Evolutionary conservation across 2,113 vertebrate species (phyloP), one percentile per base, ranked within the genome.

Genomic region (Paralichthys olivaceus): DNA sequence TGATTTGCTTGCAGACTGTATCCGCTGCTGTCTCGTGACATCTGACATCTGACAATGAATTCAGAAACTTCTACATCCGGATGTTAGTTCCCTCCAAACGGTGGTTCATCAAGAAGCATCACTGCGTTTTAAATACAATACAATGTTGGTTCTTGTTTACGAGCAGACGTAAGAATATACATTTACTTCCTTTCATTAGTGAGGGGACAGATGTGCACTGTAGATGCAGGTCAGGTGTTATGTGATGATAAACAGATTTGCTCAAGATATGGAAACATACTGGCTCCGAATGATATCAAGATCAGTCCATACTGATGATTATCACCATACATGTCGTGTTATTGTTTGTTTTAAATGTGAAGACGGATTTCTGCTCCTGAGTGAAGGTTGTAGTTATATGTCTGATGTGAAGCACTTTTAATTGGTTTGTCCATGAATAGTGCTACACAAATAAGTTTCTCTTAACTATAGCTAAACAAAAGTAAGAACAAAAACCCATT

Each of bases 1-100:
- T 2, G 0, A n/a, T 25, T 51, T 34, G 20, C n/a, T 29, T 1
- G 28, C 43, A 26, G 19, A 11, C 19, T 59, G 60, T 20, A 55
- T 26, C 28, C 4, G 5, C 29, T 28, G 14, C 23, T 56, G 40
- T 53, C 45, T 17, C 40, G 57, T 70, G 79, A 82, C 58, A 75
- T 25, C 8, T 70, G 79, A 82, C 58, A 75, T 25, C 8, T 79
- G 71, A 69, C 61, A 73, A 26, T 59, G 83, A 49, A 55, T 47
- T n/a, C 20, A 34, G 87, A 92, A 93, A 91, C 85, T 92, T 92
- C 89, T 53, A 73, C 88, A 90, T 77, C 4, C 17, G 53, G 40
- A 11, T 47, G 17, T 61, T 3, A 1, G 4, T 67, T 54, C 58
- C 20, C 19, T 17, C 17, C 5, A 5, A 70, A 26, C 17, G 7